Evolutionary conservation across 2,113 vertebrate genomes (phyloP).

Genomic region (Colistium nudipinnis): DNA sequence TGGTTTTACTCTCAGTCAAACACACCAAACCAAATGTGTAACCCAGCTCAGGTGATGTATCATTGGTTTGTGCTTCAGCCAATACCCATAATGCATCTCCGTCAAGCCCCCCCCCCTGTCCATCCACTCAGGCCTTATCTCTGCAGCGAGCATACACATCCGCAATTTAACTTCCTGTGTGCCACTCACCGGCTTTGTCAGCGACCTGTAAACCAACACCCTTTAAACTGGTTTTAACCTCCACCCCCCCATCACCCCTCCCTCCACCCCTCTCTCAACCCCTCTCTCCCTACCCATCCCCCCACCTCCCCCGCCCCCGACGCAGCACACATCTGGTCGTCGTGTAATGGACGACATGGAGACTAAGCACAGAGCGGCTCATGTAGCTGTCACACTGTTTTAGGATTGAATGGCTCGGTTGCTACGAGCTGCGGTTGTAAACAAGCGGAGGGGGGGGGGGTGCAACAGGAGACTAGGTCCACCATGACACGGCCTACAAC

Average conservation of each 20-base stretch:
- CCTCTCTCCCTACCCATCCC: conserved; percentile 48
- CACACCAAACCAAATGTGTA: too few relatives aligned
- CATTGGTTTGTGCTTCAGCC: too few relatives aligned
- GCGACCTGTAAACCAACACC: conserved; percentile 74
- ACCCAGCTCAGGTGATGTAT: too few relatives aligned
- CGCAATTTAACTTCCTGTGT: conserved; percentile 57
- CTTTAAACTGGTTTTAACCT: too few relatives aligned
- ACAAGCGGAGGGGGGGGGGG: conserved; percentile 44
- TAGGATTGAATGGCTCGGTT: conserved; percentile 73
- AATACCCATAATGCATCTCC: too few relatives aligned
- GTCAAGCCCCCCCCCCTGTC: too few relatives aligned
- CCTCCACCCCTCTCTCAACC: not conserved
- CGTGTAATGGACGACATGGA: conserved; percentile 59
- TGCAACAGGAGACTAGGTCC: conserved; percentile 52
- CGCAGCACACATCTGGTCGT: conserved; percentile 29
- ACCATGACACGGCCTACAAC: conserved; percentile 25
- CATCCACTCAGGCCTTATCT: conserved; percentile 35
- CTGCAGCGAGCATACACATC: conserved; percentile 19
- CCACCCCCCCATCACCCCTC: too few relatives aligned
- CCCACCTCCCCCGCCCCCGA: conserved; percentile 21
- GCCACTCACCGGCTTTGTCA: conserved; percentile 65
- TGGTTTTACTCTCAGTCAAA: too few relatives aligned
- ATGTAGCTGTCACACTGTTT: conserved; percentile 57
- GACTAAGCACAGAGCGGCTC: conserved; percentile 51
- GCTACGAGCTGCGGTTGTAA: conserved; percentile 70